Conservation (phyloP, 2,113 vertebrate species). For the Neolamprologus hecqui region DNA sequence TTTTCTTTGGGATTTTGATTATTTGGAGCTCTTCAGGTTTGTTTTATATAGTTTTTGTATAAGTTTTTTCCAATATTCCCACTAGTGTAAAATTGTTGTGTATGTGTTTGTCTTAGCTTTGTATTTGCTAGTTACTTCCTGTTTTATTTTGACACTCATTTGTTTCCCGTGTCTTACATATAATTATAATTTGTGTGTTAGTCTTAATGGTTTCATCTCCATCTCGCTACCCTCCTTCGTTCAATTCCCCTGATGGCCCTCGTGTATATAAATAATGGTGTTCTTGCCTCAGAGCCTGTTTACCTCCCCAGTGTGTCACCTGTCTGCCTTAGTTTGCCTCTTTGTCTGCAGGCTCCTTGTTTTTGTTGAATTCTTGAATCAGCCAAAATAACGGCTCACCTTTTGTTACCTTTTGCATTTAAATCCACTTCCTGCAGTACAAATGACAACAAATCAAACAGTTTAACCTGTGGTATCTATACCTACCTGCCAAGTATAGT, state of each 20-base stretch:
- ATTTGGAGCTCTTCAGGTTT: not conserved
- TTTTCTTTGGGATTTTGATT: not conserved
- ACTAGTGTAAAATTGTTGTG: not conserved
- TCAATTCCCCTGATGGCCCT: not conserved
- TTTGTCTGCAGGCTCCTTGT: not conserved
- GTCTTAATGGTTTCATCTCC: not conserved
- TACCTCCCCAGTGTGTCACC: not conserved
- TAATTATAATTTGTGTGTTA: not conserved
- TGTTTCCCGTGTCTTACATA: not conserved
- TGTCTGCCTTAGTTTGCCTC: not conserved
- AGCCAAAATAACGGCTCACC: not conserved
- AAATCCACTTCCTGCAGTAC: not conserved
- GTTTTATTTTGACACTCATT: not conserved
- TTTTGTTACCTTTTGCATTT: not conserved
- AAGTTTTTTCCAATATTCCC: not conserved
- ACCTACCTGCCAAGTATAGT: not conserved
- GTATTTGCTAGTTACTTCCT: not conserved
- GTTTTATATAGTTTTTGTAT: too few species aligned
- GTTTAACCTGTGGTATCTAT: not conserved
- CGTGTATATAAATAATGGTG: not conserved
- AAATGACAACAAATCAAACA: not conserved
- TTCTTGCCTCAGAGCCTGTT: not conserved
- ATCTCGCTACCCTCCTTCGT: not conserved
- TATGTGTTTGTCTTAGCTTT: not conserved
- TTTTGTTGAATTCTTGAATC: not conserved